Evolutionary conservation across 1,140 invertebrate genomes (phyloP).

Genomic region (Anastrepha ludens): DNA sequence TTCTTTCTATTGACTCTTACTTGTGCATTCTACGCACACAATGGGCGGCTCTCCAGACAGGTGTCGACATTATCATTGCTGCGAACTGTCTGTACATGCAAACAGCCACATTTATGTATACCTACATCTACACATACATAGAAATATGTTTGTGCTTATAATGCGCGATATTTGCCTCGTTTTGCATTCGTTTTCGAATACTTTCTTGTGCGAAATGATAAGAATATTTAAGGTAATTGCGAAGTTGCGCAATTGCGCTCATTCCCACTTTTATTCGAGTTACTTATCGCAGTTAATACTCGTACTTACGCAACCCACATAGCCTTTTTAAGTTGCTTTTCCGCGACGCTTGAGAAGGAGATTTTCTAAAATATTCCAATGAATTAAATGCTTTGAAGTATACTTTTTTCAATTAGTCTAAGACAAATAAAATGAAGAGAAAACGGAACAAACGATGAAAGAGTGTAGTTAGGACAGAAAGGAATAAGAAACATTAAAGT

Average conservation of each 20-base stretch:
- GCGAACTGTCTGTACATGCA: neutral
- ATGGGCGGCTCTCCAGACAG: slow-evolving; percentile 43
- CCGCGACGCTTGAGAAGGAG: too few relatives aligned
- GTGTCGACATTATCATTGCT: slow-evolving; percentile 21
- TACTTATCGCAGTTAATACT: slow-evolving; percentile 29
- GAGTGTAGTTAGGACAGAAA: too few relatives aligned
- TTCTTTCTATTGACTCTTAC: neutral
- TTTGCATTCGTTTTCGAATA: neutral
- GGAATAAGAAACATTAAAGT: too few relatives aligned
- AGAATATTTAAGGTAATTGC: slow-evolving; percentile 38
- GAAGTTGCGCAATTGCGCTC: neutral
- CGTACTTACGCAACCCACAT: neutral
- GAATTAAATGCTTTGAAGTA: neutral
- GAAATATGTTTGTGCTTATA: too few relatives aligned
- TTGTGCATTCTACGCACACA: slow-evolving; percentile 23
- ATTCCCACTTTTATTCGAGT: neutral
- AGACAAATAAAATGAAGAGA: too few relatives aligned
- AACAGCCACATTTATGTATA: neutral
- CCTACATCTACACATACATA: too few relatives aligned
- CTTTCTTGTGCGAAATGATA: too few relatives aligned
- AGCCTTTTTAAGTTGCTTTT: too few relatives aligned
- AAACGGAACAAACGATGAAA: too few relatives aligned
- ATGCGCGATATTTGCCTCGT: too few relatives aligned
- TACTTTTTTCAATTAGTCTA: neutral
- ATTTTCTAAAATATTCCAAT: too few relatives aligned